These are phyloP conservation scores for Anser brachyrhynchus DNA, from an alignment of 2,113 vertebrate genomes.

Conservation along the genomic window DNA sequence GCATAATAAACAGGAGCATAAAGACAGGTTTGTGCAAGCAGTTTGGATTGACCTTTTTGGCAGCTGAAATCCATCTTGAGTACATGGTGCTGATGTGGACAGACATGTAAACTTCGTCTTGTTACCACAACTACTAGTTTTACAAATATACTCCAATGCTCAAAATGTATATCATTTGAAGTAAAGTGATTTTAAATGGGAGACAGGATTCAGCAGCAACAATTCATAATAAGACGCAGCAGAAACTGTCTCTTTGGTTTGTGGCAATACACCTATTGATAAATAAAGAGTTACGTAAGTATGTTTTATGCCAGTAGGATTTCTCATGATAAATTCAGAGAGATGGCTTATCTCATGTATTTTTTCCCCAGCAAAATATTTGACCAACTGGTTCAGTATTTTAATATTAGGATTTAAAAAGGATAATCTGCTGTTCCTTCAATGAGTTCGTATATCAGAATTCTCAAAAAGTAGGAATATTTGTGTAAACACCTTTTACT, in stretches of 20 bases:
- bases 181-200: constrained; percentile 73
- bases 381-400: background rate
- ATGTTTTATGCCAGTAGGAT: background rate
- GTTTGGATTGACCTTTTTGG: constrained; percentile 85
- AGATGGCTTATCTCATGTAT: background rate
- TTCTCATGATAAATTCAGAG: background rate
- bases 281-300: constrained; percentile 26
- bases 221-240: constrained; percentile 24
- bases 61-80: constrained; percentile 85
- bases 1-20: constrained; percentile 99
- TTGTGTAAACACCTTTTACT: background rate
- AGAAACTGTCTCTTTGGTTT: constrained; percentile 12
- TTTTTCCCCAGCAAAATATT: background rate
- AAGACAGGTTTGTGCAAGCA: constrained; percentile 95
- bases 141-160: constrained; percentile 77
- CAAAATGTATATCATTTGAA: constrained; percentile 62
- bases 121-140: constrained; percentile 81
- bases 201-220: background rate
- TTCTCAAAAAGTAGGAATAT: background rate
- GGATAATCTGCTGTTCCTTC: background rate
- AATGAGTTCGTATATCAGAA: background rate
- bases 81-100: constrained; percentile 82
- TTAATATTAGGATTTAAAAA: background rate
- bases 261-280: background rate
- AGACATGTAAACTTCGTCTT: constrained; percentile 81